phyloP scores from a whole-genome alignment of 2,797 vertebrate genomes.

The Oryzias sinensis region DNA sequence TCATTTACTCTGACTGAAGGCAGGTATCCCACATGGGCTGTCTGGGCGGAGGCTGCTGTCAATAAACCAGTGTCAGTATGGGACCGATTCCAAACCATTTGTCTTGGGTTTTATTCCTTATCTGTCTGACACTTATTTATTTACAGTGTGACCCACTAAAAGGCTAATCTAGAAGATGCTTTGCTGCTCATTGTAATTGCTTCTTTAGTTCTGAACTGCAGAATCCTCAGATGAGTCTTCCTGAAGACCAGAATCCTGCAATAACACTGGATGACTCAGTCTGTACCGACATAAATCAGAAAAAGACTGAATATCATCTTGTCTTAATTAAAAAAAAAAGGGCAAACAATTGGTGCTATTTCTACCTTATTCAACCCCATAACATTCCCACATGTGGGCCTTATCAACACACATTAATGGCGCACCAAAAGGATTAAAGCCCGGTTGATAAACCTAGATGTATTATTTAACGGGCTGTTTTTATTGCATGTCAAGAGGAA shows the following conservation, averaged over 20 bases:
- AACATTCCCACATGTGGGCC: not conserved
- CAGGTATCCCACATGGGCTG: conserved; percentile 62
- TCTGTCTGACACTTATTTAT: conserved; percentile 52
- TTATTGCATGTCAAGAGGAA: conserved; percentile 30
- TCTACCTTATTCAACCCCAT: conserved; percentile 22
- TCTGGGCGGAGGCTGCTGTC: conserved; percentile 53
- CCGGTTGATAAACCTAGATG: conserved; percentile 25
- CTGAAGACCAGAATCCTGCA: no score
- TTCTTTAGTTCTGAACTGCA: no score
- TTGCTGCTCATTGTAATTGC: no score
- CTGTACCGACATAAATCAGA: no score
- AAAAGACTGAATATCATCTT: not conserved
- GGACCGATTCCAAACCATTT: conserved; percentile 17
- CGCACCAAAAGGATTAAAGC: conserved; percentile 22
- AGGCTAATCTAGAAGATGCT: no score
- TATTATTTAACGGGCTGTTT: conserved; percentile 33
- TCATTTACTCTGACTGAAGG: conserved; percentile 69
- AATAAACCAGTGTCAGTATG: not conserved
- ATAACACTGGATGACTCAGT: no score
- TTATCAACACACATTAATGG: not conserved
- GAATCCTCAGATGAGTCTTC: no score
- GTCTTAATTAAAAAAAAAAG: conserved; percentile 32
- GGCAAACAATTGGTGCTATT: conserved; percentile 25
- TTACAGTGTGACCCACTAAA: conserved; percentile 27
- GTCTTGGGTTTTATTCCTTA: conserved; percentile 28